A percentile compares a stretch with the other conserved stretches of the same genome.
These are phyloP conservation scores for Eubucco bourcierii DNA, from an alignment of 2,113 vertebrate species.

Conservation along the genomic window DNA sequence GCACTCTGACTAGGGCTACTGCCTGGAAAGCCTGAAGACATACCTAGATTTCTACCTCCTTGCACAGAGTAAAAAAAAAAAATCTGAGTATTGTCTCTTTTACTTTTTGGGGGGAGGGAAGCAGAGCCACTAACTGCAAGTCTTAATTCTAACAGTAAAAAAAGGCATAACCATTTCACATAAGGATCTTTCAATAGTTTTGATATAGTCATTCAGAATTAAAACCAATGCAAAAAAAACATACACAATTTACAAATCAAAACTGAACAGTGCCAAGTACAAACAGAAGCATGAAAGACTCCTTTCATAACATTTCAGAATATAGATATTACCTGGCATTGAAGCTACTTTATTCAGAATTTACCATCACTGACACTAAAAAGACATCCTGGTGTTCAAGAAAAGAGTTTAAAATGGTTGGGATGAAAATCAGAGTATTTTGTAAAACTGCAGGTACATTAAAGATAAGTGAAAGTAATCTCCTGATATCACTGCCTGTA, in stretches of 20 bases:
- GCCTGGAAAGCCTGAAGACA: neutral
- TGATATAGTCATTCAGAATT: neutral
- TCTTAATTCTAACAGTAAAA: neutral
- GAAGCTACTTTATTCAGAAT: slow-evolving; percentile 48
- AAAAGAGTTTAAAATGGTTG: neutral
- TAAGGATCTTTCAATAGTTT: neutral
- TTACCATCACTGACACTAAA: slow-evolving; percentile 17
- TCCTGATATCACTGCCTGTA: neutral
- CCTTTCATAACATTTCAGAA: slow-evolving; percentile 66
- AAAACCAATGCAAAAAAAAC: neutral
- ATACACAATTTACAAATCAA: slow-evolving; percentile 5
- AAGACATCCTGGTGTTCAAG: slow-evolving; percentile 38
- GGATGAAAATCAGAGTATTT: slow-evolving; percentile 28
- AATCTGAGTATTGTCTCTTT: rapidly evolving
- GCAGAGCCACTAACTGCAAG: neutral
- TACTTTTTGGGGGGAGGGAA: rapidly evolving
- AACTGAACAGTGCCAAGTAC: slow-evolving; percentile 32
- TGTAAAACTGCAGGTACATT: neutral
- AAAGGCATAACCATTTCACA: neutral
- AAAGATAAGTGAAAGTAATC: slow-evolving; percentile 2
- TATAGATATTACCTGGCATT: slow-evolving; percentile 30
- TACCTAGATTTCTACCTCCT: neutral
- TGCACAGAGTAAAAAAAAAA: neutral
- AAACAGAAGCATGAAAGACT: slow-evolving; percentile 35
- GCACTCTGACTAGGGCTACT: neutral